A percentile compares a stretch with the other conserved stretches of the same genome.
phyloP scores from a whole-genome alignment of 2,797 vertebrate genomes.

The Podargus strigoides region DNA sequence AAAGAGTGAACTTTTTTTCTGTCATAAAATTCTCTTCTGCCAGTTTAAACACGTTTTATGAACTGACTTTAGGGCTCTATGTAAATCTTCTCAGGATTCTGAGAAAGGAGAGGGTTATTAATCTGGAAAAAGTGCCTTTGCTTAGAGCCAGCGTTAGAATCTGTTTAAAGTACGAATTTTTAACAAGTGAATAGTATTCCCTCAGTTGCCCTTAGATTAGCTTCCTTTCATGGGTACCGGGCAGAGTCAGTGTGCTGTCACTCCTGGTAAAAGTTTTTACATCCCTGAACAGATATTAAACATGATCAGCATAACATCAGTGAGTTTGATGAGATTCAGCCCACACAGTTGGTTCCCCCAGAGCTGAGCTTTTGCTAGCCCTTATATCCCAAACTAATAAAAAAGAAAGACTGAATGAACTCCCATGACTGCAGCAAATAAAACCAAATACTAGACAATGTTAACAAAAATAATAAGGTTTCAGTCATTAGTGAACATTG shows the following conservation, averaged over 20 bases:
- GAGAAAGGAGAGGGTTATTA: slow-evolving; percentile 30
- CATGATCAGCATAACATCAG: slow-evolving; percentile 40
- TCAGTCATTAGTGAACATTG: slow-evolving; percentile 7
- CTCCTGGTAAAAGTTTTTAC: slow-evolving; percentile 21
- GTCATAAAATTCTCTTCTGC: neutral
- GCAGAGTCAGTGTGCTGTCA: slow-evolving; percentile 9
- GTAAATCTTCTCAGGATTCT: slow-evolving; percentile 30
- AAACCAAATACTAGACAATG: neutral
- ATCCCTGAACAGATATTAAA: slow-evolving; percentile 51
- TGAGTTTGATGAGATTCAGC: slow-evolving; percentile 31
- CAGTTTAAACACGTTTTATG: neutral
- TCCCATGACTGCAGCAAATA: neutral
- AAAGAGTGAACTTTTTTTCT: neutral
- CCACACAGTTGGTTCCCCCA: slow-evolving; percentile 28
- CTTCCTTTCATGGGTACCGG: slow-evolving; percentile 15
- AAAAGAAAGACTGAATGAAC: slow-evolving; percentile 10
- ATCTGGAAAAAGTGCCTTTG: slow-evolving; percentile 15
- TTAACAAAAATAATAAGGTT: slow-evolving; percentile 20
- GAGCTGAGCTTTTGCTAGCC: slow-evolving; percentile 5
- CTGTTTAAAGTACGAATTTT: slow-evolving; percentile 40
- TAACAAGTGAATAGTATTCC: slow-evolving; percentile 41
- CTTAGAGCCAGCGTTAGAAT: neutral
- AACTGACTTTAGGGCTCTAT: slow-evolving; percentile 10
- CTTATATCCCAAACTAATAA: slow-evolving; percentile 30
- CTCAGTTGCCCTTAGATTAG: slow-evolving; percentile 29